Evolutionary conservation across 1,140 invertebrate species (phyloP), one percentile per base, ranked within the genome.

Genomic region (Temnothorax nylanderi): DNA sequence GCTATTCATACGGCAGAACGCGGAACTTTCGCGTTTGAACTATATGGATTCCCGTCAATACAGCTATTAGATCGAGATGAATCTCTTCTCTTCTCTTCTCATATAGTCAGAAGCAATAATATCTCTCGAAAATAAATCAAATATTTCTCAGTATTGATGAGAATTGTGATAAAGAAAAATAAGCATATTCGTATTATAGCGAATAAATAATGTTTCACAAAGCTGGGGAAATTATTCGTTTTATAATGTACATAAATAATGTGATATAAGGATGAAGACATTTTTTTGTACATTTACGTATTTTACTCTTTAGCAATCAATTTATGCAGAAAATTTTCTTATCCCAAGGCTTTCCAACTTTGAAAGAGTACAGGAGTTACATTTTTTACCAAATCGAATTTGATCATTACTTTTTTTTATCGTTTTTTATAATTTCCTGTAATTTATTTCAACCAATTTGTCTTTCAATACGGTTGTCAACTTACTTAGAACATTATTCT

Each of bases 391-490:
- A 32, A 69, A 47, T 11, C 5, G 10, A 16, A 44, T 21, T 77
- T 13, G 21, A 77, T 47, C 8, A n/a, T 77, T 49, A 47, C 8
- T 60, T 26, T 74, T n/a, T 4, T 75, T 58, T 49, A 49, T 32
- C 6, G 34, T 54, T 47, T 47, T 16, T 64, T 37, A 41, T 26
- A 74, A 56, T 34, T n/a, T 21, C 11, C 62, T 71, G 37, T 34
- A 64, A 71, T 84, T 87, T 77, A 77, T 71, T 85, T 76, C 13
- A 44, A 21, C 41, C 10, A 77, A 62, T 62, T 81, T 69, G 21
- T 37, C 26, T 44, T 26, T 65, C 41, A 49, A 47, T 62, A 34
- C 13, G 13, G n/a, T 8, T 54, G 16, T 47, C 34, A 56, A 26
- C 26, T 26, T 26, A 51, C 10, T 21, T 11, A 11, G 26, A 72